A percentile compares a stretch with the other conserved stretches of the same genome.
Evolutionary conservation across 2,113 vertebrate species (phyloP).

Genomic region (Tapirus terrestris): DNA sequence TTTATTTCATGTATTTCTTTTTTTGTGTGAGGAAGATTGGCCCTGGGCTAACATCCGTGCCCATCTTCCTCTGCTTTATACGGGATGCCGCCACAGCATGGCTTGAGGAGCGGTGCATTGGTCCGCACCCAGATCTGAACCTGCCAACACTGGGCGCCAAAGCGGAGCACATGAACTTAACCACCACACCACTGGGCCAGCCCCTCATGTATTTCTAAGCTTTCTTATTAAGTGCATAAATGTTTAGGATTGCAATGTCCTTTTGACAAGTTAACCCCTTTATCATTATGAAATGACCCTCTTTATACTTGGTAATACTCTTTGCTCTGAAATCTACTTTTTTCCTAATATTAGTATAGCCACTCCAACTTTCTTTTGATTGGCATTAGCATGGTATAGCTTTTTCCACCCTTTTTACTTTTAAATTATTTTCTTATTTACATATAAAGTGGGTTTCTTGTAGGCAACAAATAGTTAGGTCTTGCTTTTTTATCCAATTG

Average conservation of each 20-base stretch:
- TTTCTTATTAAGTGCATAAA: neutral
- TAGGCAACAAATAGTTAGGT: neutral
- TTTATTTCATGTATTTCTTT: neutral
- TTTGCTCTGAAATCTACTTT: slow-evolving; percentile 43
- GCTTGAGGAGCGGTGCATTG: too few relatives aligned
- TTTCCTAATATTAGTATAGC: slow-evolving; percentile 1
- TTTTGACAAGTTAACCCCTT: neutral
- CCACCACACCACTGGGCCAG: too few relatives aligned
- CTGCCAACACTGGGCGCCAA: too few relatives aligned
- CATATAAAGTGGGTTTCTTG: neutral
- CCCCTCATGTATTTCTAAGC: too few relatives aligned
- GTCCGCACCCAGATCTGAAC: too few relatives aligned
- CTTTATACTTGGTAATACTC: neutral
- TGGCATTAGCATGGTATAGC: neutral
- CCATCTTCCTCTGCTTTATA: too few relatives aligned
- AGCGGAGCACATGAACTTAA: too few relatives aligned
- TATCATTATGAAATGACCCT: neutral
- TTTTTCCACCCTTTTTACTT: neutral
- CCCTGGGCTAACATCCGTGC: too few relatives aligned
- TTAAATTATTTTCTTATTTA: neutral
- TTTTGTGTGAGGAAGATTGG: too few relatives aligned
- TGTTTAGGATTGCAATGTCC: neutral
- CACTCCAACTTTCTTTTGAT: neutral
- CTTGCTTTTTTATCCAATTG: neutral
- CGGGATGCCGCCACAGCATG: too few relatives aligned